Evolutionary conservation across 2,797 vertebrate genomes (phyloP), one percentile per base, ranked within the genome.

Genomic region (Mus caroli): DNA sequence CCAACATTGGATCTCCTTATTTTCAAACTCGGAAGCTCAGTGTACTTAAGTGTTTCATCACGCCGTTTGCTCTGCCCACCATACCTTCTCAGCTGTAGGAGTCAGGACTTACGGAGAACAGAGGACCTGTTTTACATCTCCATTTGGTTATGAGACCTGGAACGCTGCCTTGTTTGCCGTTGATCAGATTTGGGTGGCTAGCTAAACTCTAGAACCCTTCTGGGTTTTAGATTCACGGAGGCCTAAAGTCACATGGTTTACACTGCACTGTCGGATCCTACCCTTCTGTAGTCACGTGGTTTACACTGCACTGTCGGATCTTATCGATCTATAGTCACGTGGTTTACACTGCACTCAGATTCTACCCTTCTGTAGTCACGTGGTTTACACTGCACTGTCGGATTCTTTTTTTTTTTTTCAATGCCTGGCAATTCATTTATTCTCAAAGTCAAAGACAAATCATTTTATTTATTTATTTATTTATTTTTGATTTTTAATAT

Each of bases 1-100:
- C 46, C 77, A 94, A 71, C 60, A 37, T 24, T 62, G 54, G 50
- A 89, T 94, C 89, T 89, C 91, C 67, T 96, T 34, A 79, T 80
- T 92, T 95, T 69, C 67, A 52, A 87, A 84, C 54, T 67, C 40
- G 64, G 89, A 46, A 15, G n/a, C 4, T 91, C 84, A 73, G 34
- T 37, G 60, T 52, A 58, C 14, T 58, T 80, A 79, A 73, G 12
- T 17, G 34, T 94, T 34, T 75, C 13, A 60, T 64, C 26, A 2
- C 7, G 11, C 1, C 28, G 62, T 95, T 75, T 20, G 34, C 85
- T 93, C 46, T 50, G 15, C 40, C 83, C 82, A 52, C 43, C 17
- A 64, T 50, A 71, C 6, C 56, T 96, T 96, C 64, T 96, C 87
- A 67, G 14, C 19, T 64, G 3, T 80, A 37, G 60, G 12, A 91